Conservation (phyloP, 2,888 invertebrate genomes). For the Himalopsyche anomala region DNA sequence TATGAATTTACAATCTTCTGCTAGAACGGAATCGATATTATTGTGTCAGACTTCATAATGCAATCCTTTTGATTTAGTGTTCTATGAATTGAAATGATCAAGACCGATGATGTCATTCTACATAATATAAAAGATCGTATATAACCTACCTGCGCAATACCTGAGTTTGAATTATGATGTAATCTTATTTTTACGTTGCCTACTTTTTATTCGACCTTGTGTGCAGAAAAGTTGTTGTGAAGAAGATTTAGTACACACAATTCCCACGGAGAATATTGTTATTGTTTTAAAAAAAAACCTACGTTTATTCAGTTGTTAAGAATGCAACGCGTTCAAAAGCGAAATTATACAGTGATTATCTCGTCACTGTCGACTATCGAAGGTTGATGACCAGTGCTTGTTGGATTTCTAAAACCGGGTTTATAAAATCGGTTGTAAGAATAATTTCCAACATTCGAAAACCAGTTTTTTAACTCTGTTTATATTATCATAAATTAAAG, state of each 20-base stretch:
- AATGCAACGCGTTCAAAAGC: not conserved
- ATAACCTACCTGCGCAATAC: not conserved
- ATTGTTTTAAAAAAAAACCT: not conserved
- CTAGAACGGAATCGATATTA: no score
- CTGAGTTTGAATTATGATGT: not conserved
- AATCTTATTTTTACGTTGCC: not conserved
- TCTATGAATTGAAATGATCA: not conserved
- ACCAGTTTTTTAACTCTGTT: no score
- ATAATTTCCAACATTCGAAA: no score
- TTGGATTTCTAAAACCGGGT: no score
- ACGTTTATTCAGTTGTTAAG: not conserved
- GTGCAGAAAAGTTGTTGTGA: not conserved
- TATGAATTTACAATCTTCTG: no score
- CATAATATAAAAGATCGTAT: not conserved
- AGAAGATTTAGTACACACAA: not conserved
- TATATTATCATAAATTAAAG: no score
- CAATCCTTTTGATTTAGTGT: not conserved
- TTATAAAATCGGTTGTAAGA: no score
- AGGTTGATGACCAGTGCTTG: no score
- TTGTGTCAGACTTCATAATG: not conserved
- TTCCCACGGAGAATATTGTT: not conserved
- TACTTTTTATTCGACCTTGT: slow-evolving; percentile 6
- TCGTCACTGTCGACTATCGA: no score
- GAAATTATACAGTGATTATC: not conserved
- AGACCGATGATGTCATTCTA: not conserved